Conservation (phyloP, 2,113 vertebrate species). For the Acinonyx jubatus region DNA sequence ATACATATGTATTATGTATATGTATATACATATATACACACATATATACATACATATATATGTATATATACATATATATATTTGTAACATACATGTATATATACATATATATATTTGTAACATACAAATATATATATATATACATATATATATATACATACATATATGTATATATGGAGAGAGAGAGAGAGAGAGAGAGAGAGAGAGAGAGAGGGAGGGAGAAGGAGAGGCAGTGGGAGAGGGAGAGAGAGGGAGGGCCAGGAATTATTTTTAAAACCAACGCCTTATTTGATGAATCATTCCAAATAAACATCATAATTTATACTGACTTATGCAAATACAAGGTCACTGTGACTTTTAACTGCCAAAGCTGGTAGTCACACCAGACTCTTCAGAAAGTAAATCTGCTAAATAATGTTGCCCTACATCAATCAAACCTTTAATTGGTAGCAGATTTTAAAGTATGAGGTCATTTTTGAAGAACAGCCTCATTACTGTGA, state of each 20-base stretch:
- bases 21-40: not conserved
- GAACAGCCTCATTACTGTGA: conserved; percentile 51
- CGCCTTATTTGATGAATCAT: not conserved
- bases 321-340: not conserved
- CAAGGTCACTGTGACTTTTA: not conserved
- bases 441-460: conserved; percentile 58
- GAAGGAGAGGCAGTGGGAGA: too few species aligned
- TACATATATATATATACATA: not conserved
- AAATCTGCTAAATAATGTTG: conserved; percentile 43
- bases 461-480: conserved; percentile 55
- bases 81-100: too few species aligned
- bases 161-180: not conserved
- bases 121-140: too few species aligned
- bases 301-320: conserved; percentile 24
- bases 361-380: not conserved
- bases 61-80: not conserved
- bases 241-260: too few species aligned
- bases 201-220: too few species aligned
- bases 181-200: too few species aligned
- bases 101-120: not conserved
- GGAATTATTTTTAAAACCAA: conserved; percentile 39
- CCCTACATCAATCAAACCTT: conserved; percentile 35
- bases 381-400: not conserved
- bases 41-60: not conserved
- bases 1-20: not conserved